phyloP scores from a whole-genome alignment of 1,140 invertebrate genomes.

The Maconellicoccus hirsutus region DNA sequence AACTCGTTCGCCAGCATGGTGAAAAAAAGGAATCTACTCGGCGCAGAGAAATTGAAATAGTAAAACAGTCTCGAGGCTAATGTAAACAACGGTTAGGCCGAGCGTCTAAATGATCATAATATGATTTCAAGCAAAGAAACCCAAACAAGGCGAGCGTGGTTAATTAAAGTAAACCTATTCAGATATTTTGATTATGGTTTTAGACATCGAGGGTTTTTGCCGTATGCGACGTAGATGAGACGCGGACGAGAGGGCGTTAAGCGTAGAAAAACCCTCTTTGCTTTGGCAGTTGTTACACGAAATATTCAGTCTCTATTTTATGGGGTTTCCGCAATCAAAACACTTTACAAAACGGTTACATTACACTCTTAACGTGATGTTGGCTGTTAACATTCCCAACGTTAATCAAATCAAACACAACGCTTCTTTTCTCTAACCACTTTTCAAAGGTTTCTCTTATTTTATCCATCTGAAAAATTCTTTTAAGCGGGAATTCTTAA shows the following conservation, averaged over 20 bases:
- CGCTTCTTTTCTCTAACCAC: conserved; percentile 10
- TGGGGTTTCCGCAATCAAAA: conserved; percentile 22
- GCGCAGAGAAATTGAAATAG: neutral
- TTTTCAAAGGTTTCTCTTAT: conserved; percentile 17
- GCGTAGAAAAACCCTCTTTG: conserved; percentile 11
- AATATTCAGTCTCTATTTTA: conserved; percentile 11
- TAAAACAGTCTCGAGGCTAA: neutral
- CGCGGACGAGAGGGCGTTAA: neutral
- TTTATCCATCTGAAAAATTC: conserved; percentile 14
- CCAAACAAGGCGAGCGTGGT: neutral
- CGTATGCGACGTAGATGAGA: neutral
- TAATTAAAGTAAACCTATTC: conserved; percentile 22
- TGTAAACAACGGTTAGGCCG: conserved; percentile 14
- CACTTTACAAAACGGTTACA: conserved; percentile 19
- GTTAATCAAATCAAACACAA: conserved; percentile 20
- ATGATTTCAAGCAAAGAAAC: conserved; percentile 16
- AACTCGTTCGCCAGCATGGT: neutral
- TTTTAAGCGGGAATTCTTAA: conserved; percentile 20
- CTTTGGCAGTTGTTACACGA: conserved; percentile 14
- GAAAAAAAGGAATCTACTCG: neutral
- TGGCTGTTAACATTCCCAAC: conserved; percentile 21
- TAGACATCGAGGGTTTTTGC: conserved; percentile 11
- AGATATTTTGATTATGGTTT: conserved; percentile 22
- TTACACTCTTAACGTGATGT: conserved; percentile 17
- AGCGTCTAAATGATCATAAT: conserved; percentile 17